Percentiles rank a stretch among this genome's conserved stretches.
These are phyloP conservation scores for Mnemiopsis leidyi DNA, from an alignment of 37 sponge, comb jelly and placozoan species.

Conservation along the genomic window DNA sequence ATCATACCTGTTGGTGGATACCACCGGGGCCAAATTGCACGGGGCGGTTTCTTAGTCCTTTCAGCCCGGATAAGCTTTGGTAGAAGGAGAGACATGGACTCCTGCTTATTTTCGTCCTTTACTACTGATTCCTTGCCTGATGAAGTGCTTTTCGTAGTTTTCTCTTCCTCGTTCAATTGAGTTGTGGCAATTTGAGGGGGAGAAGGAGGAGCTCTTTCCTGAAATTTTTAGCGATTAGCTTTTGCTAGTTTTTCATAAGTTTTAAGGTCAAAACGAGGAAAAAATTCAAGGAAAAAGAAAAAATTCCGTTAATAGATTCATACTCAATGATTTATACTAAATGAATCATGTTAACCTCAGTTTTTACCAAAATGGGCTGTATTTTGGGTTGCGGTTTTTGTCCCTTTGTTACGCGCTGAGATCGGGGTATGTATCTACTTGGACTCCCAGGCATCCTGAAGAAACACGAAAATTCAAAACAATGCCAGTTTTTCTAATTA, in stretches of 20 bases:
- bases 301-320: too few relatives aligned
- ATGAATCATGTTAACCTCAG: too few relatives aligned
- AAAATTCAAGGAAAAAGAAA: too few relatives aligned
- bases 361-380: not conserved
- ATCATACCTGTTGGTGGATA: slow-evolving; percentile 45
- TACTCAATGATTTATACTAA: too few relatives aligned
- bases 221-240: not conserved
- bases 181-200: not conserved
- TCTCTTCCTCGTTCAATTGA: not conserved
- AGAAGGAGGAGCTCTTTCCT: not conserved
- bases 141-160: not conserved
- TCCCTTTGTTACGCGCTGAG: not conserved
- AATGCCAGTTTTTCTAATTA: too few relatives aligned
- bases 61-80: slow-evolving; percentile 53
- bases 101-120: slow-evolving; percentile 28
- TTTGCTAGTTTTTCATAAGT: too few relatives aligned
- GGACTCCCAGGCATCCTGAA: slow-evolving; percentile 20
- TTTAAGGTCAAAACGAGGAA: too few relatives aligned
- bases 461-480: too few relatives aligned
- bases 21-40: slow-evolving; percentile 60
- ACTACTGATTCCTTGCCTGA: not conserved
- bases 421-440: slow-evolving; percentile 30
- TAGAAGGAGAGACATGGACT: slow-evolving; percentile 41
- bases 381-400: not conserved
- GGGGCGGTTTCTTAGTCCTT: slow-evolving; percentile 61